These are phyloP conservation scores for Magallana gigas DNA, from an alignment of 1,140 invertebrate species.

Conservation along the genomic window DNA sequence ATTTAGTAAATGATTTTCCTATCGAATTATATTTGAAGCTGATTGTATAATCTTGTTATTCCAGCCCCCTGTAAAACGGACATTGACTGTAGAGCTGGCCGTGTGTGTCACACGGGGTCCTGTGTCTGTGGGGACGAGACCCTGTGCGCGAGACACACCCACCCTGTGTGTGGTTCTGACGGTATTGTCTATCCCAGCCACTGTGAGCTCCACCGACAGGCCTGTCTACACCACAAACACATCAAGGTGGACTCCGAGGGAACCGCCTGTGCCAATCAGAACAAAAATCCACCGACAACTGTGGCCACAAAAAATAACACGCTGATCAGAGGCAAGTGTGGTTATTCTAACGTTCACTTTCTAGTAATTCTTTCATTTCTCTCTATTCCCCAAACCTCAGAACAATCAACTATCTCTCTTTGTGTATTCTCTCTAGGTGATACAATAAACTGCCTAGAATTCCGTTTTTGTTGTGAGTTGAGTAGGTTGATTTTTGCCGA, in stretches of 20 bases:
- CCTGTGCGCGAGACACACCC: conserved; percentile 80
- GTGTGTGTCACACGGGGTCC: conserved; percentile 83
- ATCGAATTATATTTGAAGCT: too few species aligned
- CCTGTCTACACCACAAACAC: conserved; percentile 83
- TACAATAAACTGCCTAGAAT: too few species aligned
- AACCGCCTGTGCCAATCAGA: conserved; percentile 22
- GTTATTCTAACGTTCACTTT: too few species aligned
- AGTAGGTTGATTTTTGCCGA: too few species aligned
- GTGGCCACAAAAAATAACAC: neutral
- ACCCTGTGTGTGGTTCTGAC: conserved; percentile 87
- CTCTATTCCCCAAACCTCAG: too few species aligned
- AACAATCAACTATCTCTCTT: too few species aligned
- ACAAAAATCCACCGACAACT: neutral
- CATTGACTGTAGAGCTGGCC: conserved; percentile 83
- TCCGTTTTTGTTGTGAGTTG: too few species aligned
- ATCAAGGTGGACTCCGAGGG: conserved; percentile 82
- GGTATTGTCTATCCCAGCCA: conserved; percentile 87
- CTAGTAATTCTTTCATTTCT: too few species aligned
- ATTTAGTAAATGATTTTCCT: too few species aligned
- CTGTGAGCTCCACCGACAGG: conserved; percentile 87
- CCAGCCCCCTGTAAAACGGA: conserved; percentile 69
- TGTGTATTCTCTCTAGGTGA: too few species aligned
- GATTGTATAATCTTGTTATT: conserved; percentile 29
- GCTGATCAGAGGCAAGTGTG: conserved; percentile 11
- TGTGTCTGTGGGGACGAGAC: conserved; percentile 85